Base-by-base conservation (phyloP, 1,140 invertebrate genomes). In the Ceratosolen solmsi region DNA sequence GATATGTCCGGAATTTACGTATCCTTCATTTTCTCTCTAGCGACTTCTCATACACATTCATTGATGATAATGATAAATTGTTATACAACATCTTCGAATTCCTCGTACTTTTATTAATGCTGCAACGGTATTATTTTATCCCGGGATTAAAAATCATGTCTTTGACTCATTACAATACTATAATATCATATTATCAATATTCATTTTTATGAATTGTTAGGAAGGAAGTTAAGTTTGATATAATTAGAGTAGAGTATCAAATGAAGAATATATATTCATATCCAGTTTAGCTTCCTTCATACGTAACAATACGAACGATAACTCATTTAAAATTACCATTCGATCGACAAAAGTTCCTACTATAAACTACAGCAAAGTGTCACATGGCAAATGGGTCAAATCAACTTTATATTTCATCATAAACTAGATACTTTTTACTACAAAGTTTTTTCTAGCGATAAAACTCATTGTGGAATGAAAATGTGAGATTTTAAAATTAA, bases 1-100 rank as follows among this genome's bases (percentile, higher is more conserved):
- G 36, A 56, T n/a, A 8, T 54, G 33, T 78, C 68, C 8, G 22
- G 49, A 36, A 68, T 68, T 68, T 5, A 11, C 27, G 11, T 3
- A 22, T 46, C n/a, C 33, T n/a, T 68, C 68, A n/a, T 70, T 68
- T 68, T 22, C 13, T 33, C n/a, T 7, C 3, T 36, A 77, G n/a
- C n/a, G n/a, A 27, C 1, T 49, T 36, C n/a, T 54, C 22, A 2
- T 25, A 17, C 15, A 27, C 13, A 54, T 36, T 78, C 36, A 78
- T 25, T 70, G 54, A 17, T 25, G 2, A 78, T 20, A 13, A 70
- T n/a, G 46, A 78, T 78, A 68, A 49, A 70, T 78, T 54, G 60
- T 46, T 65, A 49, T 22, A n/a, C 17, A 36, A 22, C 65, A 30
- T 51, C 30, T 4, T 36, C 30, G 9, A 7, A 38, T 8, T 56